phyloP scores from a whole-genome alignment of 1,140 invertebrate genomes.

The Chionoecetes opilio region DNA sequence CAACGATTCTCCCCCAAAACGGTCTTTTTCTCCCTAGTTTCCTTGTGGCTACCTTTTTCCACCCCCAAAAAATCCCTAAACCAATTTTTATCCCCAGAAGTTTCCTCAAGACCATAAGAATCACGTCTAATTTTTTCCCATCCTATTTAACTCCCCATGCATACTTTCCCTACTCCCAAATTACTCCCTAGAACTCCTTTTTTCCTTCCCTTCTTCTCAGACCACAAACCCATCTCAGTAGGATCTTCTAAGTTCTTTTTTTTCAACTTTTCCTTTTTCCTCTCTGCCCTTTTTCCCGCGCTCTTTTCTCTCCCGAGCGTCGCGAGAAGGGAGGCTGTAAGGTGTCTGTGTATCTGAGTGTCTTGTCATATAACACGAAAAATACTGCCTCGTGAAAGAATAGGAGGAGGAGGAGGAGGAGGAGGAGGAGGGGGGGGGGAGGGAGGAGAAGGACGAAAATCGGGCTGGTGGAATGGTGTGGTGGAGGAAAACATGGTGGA shows the following conservation, averaged over 20 bases:
- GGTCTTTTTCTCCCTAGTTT: not conserved
- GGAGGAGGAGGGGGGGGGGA: not conserved
- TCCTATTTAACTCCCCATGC: not conserved
- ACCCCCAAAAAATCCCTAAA: too few relatives aligned
- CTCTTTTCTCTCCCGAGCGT: not conserved
- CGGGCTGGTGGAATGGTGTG: too few relatives aligned
- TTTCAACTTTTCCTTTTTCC: not conserved
- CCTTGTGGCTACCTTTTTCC: not conserved
- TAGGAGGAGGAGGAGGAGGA: not conserved
- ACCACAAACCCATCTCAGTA: not conserved
- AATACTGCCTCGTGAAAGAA: not conserved
- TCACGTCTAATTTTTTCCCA: not conserved
- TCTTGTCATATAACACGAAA: not conserved
- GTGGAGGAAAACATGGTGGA: not conserved
- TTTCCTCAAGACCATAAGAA: not conserved
- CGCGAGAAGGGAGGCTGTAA: not conserved
- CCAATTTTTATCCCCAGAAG: too few relatives aligned
- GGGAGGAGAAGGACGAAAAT: too few relatives aligned
- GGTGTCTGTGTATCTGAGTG: not conserved
- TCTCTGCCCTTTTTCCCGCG: not conserved
- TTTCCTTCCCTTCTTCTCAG: not conserved
- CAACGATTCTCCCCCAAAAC: not conserved
- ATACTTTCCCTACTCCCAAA: not conserved
- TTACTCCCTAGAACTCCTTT: not conserved
- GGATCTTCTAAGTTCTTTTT: not conserved